Conservation (phyloP, 2,888 invertebrate species). For the Branchellion lobata region DNA sequence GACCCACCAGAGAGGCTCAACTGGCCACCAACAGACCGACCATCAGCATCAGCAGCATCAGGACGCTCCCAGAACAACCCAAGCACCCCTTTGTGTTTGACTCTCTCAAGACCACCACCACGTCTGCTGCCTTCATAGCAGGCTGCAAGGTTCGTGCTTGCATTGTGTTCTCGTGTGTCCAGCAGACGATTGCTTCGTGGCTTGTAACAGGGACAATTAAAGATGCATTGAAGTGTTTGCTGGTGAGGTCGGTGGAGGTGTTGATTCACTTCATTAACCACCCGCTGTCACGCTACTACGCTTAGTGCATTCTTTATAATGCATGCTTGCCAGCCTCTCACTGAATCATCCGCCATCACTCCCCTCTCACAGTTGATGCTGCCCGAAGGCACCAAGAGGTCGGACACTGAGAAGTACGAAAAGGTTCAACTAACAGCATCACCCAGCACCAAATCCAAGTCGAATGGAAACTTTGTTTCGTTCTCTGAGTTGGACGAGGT, state of each 20-base stretch:
- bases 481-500: constrained; percentile 11
- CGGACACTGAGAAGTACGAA: background rate
- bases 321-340: too few species aligned
- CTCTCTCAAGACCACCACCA: constrained; percentile 72
- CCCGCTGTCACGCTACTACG: too few species aligned
- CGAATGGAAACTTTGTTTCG: background rate
- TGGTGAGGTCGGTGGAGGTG: too few species aligned
- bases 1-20: constrained; percentile 1
- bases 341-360: too few species aligned
- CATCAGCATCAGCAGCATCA: too few species aligned
- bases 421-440: background rate
- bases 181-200: too few species aligned
- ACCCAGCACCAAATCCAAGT: background rate
- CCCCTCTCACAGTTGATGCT: constrained; percentile 2
- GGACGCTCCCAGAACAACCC: too few species aligned
- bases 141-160: constrained; percentile 68
- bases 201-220: too few species aligned
- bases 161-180: constrained; percentile 77
- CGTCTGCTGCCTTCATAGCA: constrained; percentile 74
- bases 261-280: too few species aligned
- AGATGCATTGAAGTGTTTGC: too few species aligned
- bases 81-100: constrained; percentile 84
- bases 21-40: background rate
- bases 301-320: too few species aligned
- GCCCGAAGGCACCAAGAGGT: background rate